A percentile compares a stretch with the other conserved stretches of the same genome.
Conservation (phyloP, 2,797 vertebrate species). For the Gymnopithys bicolor region DNA sequence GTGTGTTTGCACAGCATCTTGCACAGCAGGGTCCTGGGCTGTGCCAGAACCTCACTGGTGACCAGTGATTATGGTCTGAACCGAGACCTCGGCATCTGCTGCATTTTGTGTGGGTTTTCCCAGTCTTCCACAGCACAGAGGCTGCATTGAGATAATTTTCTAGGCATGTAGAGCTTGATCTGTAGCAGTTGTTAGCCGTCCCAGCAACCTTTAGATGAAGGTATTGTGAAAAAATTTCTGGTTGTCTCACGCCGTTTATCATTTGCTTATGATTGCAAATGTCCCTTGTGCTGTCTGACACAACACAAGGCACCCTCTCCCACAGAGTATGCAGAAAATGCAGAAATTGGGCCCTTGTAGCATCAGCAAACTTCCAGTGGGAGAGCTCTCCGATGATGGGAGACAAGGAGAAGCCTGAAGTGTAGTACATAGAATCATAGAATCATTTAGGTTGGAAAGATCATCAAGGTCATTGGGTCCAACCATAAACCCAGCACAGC, state of each 20-base stretch:
- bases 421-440: not conserved
- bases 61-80: not conserved
- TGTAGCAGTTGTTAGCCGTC: not conserved
- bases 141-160: not conserved
- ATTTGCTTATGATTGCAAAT: not conserved
- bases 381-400: not conserved
- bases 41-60: not conserved
- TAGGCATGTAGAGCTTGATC: not conserved
- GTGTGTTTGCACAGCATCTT: not conserved
- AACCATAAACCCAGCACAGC: not conserved
- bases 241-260: accelerated
- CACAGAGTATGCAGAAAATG: not conserved
- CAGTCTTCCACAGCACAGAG: not conserved
- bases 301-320: not conserved
- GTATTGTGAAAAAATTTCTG: not conserved
- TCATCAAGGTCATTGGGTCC: not conserved
- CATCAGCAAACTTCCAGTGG: not conserved
- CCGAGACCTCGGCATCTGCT: not conserved
- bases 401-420: not conserved
- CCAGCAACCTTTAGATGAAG: not conserved
- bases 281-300: not conserved
- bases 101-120: not conserved
- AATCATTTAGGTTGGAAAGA: not conserved
- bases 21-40: not conserved
- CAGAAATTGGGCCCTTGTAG: accelerated